Base-by-base conservation (phyloP, 2,888 invertebrate species). In the Caenorhabditis doughertyi region DNA sequence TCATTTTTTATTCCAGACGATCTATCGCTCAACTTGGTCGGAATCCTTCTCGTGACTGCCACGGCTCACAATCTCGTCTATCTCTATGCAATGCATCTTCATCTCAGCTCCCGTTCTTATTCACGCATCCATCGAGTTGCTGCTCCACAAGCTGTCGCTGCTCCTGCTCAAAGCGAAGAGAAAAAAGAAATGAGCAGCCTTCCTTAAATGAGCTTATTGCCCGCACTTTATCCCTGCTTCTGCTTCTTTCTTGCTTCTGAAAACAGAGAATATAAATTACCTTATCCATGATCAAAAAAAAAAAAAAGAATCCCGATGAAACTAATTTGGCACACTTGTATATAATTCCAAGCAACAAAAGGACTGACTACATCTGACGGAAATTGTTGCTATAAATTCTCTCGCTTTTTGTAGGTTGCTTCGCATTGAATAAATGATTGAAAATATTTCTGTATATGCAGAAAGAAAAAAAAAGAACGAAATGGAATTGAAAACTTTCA, bases 41-140 rank as follows among this genome's bases (percentile, higher is more conserved):
- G 55, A 8, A 47, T 82, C 11, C 79, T 82, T 5, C 64, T 82
- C 13, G 7, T 79, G 56, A 58, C 47, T 29, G 71, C 82, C 18
- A 70, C 44, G 21, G 35, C 58, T 5, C 82, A 82, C 44, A 79
- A 82, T 51, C 25, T 82, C 25, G 42, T 82, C 68, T 82, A 82
- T 25, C 27, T 82, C 27, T 74, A 82, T 47, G 73, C 77, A 3
- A 55, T 82, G 47, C 68, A 77, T 35, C 44, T 72, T 29, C 64
- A 79, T 35, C 51, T 67, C 51, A 49, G 55, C 16, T 8, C 49
- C n/a, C 47, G 51, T 25, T 21, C 21, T 25, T 35, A 35, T 29
- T 35, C 51, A 25, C 35, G 29, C 32, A 32, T 55, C 47, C 55
- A 29, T 27, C 35, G 44, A 29, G n/a, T 49, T 21, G 23, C 32